phyloP scores from a whole-genome alignment of 2,888 invertebrate genomes.

The Pyrochroa serraticornis region DNA sequence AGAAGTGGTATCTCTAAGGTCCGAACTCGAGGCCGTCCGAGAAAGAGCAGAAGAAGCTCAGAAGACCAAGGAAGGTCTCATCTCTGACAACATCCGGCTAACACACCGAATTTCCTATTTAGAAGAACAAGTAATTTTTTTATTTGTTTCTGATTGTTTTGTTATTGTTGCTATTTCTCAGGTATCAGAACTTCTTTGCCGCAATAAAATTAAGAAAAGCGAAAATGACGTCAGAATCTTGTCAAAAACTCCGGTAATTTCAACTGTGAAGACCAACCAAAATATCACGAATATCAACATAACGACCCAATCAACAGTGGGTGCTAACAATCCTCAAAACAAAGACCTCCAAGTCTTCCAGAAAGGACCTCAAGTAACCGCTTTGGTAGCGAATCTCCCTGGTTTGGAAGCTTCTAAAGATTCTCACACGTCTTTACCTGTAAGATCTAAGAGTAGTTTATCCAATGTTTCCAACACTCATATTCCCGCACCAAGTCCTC shows the following conservation, averaged over 20 bases:
- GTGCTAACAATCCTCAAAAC: slow-evolving; percentile 18
- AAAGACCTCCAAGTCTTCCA: slow-evolving; percentile 70
- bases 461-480: slow-evolving; percentile 66
- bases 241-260: slow-evolving; percentile 50
- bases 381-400: slow-evolving; percentile 70
- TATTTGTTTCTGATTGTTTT: slow-evolving; percentile 13
- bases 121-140: slow-evolving; percentile 78
- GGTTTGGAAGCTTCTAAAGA: slow-evolving; percentile 61
- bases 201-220: slow-evolving; percentile 45
- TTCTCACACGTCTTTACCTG: slow-evolving; percentile 52
- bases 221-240: slow-evolving; percentile 45
- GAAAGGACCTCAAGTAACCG: slow-evolving; percentile 80
- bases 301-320: slow-evolving; percentile 61
- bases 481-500: slow-evolving; percentile 53
- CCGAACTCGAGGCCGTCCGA: slow-evolving; percentile 65
- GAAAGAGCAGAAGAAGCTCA: slow-evolving; percentile 69
- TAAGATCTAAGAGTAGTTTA: slow-evolving; percentile 60
- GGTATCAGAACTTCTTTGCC: slow-evolving; percentile 60
- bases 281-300: slow-evolving; percentile 77
- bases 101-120: slow-evolving; percentile 89
- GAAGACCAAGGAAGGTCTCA: slow-evolving; percentile 67
- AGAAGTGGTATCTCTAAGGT: slow-evolving; percentile 63
- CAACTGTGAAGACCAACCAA: slow-evolving; percentile 64
- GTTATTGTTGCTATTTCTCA: slow-evolving; percentile 32
- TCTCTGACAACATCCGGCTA: slow-evolving; percentile 81